Evolutionary conservation across 2,888 invertebrate genomes (phyloP).

Genomic region (Muschampia plurimacula): DNA sequence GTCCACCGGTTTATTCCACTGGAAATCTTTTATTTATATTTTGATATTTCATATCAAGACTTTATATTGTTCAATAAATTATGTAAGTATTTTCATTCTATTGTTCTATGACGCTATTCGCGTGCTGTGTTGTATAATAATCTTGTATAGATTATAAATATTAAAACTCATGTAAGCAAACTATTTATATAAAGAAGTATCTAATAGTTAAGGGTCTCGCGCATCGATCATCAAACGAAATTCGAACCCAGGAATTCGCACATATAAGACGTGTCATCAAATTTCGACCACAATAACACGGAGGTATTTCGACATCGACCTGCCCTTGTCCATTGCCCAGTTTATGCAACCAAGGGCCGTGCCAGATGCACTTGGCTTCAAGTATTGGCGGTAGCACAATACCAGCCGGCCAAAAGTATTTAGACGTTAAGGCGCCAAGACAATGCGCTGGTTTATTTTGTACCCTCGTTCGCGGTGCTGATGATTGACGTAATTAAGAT

Average conservation of each 20-base stretch:
- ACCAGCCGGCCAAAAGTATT: slow-evolving; percentile 72
- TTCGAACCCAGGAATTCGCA: too few relatives aligned
- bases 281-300: not conserved
- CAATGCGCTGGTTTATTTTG: slow-evolving; percentile 46
- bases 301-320: slow-evolving; percentile 51
- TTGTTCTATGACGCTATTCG: too few relatives aligned
- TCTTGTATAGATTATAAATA: too few relatives aligned
- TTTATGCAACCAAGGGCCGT: slow-evolving; percentile 68
- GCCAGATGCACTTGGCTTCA: slow-evolving; percentile 74
- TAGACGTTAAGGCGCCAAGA: slow-evolving; percentile 76
- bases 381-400: slow-evolving; percentile 61
- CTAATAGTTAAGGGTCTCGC: too few relatives aligned
- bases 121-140: too few relatives aligned
- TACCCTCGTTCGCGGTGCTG: slow-evolving; percentile 21
- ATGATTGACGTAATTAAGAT: slow-evolving; percentile 44
- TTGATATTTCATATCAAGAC: too few relatives aligned
- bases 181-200: too few relatives aligned
- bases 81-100: too few relatives aligned
- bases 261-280: not conserved
- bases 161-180: too few relatives aligned
- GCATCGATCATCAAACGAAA: not conserved
- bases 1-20: too few relatives aligned
- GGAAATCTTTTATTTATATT: too few relatives aligned
- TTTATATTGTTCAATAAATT: too few relatives aligned
- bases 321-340: slow-evolving; percentile 66